Conservation (phyloP, 1,140 invertebrate species). For the Phortica variegata region DNA sequence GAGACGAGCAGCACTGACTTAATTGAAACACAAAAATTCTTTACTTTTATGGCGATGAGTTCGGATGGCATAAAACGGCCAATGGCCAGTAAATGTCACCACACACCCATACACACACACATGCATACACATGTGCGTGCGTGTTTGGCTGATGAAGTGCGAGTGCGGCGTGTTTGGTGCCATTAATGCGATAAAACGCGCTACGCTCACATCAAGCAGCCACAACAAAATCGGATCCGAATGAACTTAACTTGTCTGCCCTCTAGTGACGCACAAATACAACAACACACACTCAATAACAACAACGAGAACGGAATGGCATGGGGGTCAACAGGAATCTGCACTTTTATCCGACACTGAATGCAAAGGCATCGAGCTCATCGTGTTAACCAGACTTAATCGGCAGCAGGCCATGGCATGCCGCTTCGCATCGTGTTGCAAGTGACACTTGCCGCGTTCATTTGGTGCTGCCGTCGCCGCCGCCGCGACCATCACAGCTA, state of each 20-base stretch:
- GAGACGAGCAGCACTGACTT: constrained; percentile 20
- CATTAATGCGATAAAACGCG: constrained; percentile 47
- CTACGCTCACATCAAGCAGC: constrained; percentile 5
- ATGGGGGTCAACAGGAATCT: neutral
- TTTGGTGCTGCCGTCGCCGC: constrained; percentile 16
- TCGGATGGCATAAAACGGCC: constrained; percentile 1
- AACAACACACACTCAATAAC: constrained; percentile 26
- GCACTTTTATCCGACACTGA: neutral
- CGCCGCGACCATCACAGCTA: no score
- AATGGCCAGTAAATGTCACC: neutral
- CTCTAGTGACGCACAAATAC: constrained; percentile 2
- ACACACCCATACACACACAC: neutral
- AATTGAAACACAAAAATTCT: constrained; percentile 38
- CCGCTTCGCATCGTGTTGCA: constrained; percentile 24
- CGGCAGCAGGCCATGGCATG: constrained; percentile 20
- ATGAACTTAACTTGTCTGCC: no score
- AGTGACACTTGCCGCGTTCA: constrained; percentile 40
- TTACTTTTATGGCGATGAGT: constrained; percentile 20
- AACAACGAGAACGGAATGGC: neutral
- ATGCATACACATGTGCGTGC: neutral
- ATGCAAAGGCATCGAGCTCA: neutral
- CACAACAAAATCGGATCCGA: constrained; percentile 35
- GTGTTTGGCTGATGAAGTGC: neutral
- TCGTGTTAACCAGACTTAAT: constrained; percentile 49
- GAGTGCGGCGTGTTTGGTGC: constrained; percentile 7